Evolutionary conservation across 1,140 invertebrate species (phyloP).

Genomic region (Nylanderia fulva): DNA sequence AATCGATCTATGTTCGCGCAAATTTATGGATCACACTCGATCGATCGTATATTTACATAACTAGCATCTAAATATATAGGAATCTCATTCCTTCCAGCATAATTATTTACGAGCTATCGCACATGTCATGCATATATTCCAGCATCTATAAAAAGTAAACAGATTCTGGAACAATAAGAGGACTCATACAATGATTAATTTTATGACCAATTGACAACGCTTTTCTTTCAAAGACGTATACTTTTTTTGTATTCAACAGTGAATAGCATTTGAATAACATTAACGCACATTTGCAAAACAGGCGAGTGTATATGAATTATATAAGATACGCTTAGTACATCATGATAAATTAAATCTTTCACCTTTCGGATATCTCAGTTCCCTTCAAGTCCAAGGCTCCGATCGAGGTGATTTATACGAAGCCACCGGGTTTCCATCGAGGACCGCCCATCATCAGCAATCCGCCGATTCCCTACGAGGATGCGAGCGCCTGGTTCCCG

Average conservation of each 20-base stretch:
- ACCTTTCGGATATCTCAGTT: slow-evolving; percentile 5
- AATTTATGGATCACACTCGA: background rate
- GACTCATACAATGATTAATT: background rate
- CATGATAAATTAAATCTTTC: background rate
- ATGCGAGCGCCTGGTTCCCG: slow-evolving; percentile 75
- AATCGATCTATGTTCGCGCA: background rate
- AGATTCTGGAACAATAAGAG: background rate
- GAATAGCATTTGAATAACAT: background rate
- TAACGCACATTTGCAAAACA: background rate
- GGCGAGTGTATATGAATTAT: background rate
- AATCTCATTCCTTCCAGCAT: background rate
- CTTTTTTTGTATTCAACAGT: background rate
- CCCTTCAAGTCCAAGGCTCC: slow-evolving; percentile 68
- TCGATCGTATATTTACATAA: background rate
- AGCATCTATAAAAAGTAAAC: background rate
- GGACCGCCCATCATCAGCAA: slow-evolving; percentile 64
- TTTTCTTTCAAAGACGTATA: background rate
- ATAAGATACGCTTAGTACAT: background rate
- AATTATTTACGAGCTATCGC: slow-evolving; percentile 1
- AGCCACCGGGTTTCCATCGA: slow-evolving; percentile 75
- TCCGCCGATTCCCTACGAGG: slow-evolving; percentile 73
- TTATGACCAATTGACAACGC: background rate
- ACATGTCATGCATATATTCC: background rate
- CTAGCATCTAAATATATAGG: background rate
- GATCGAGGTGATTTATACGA: slow-evolving; percentile 81